phyloP scores from a whole-genome alignment of 2,888 invertebrate species.

The Apamea monoglypha region DNA sequence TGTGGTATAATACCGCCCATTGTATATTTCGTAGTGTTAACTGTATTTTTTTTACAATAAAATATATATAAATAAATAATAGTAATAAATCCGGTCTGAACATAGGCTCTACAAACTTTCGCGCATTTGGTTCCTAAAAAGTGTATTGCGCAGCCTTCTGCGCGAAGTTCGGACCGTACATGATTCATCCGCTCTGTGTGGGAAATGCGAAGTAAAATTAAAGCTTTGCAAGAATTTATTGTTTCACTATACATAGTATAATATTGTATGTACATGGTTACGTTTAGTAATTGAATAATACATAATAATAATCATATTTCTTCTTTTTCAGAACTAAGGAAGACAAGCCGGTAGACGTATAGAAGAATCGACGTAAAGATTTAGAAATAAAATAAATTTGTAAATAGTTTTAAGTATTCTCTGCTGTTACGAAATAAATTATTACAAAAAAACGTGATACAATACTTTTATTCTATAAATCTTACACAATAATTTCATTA shows the following conservation, averaged over 20 bases:
- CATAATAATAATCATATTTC: conserved; percentile 10
- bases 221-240: conserved; percentile 56
- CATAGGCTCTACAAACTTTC: not conserved
- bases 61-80: no score
- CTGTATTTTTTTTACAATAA: no score
- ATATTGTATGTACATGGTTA: conserved; percentile 47
- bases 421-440: conserved; percentile 62
- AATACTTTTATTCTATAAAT: conserved; percentile 69
- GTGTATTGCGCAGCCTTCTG: not conserved
- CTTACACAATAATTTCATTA: conserved; percentile 66
- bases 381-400: conserved; percentile 16
- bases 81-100: not conserved
- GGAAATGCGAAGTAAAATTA: conserved; percentile 23
- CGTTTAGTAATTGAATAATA: conserved; percentile 13
- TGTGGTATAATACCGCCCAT: not conserved
- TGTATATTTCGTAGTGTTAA: no score
- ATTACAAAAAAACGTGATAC: conserved; percentile 65
- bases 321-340: conserved; percentile 73
- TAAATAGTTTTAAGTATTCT: conserved; percentile 47
- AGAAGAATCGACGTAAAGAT: conserved; percentile 52
- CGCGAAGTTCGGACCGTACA: not conserved
- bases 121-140: not conserved
- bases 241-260: conserved; percentile 21
- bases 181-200: not conserved
- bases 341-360: conserved; percentile 74